Conservation (phyloP, 2,797 vertebrate genomes). For the Rhynchotus rufescens region DNA sequence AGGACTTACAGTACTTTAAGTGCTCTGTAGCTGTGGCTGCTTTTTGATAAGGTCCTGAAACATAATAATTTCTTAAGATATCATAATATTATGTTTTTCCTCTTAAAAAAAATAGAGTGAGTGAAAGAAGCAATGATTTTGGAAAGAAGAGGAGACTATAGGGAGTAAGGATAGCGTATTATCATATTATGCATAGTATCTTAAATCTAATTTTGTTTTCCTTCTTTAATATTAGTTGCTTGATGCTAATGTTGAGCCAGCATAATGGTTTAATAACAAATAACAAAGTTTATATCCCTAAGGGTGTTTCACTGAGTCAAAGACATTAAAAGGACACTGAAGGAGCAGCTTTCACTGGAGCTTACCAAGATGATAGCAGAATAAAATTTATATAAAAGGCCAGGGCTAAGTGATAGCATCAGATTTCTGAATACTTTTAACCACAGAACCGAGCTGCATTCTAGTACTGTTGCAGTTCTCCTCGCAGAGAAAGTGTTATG, state of each 20-base stretch:
- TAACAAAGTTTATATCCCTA: background rate
- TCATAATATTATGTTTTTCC: too few relatives aligned
- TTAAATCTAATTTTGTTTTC: conserved; percentile 10
- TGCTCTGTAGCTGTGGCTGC: background rate
- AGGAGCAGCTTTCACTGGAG: background rate
- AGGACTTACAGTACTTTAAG: background rate
- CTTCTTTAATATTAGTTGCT: background rate
- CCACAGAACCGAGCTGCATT: background rate
- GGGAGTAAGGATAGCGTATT: background rate
- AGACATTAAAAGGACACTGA: background rate
- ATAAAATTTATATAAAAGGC: background rate
- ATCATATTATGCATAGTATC: background rate
- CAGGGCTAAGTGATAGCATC: background rate
- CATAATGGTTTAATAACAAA: background rate
- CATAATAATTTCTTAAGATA: background rate
- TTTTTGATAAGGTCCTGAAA: conserved; percentile 3
- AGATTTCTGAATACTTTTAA: background rate
- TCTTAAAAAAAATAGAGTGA: background rate
- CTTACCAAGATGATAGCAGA: background rate
- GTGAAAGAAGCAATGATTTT: background rate
- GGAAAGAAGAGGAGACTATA: background rate
- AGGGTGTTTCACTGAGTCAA: background rate
- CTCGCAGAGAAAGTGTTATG: background rate
- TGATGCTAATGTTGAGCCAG: conserved; percentile 12
- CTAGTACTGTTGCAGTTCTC: background rate